Base-by-base conservation (phyloP, 2,797 vertebrate species). In the Tokudaia muenninki region DNA sequence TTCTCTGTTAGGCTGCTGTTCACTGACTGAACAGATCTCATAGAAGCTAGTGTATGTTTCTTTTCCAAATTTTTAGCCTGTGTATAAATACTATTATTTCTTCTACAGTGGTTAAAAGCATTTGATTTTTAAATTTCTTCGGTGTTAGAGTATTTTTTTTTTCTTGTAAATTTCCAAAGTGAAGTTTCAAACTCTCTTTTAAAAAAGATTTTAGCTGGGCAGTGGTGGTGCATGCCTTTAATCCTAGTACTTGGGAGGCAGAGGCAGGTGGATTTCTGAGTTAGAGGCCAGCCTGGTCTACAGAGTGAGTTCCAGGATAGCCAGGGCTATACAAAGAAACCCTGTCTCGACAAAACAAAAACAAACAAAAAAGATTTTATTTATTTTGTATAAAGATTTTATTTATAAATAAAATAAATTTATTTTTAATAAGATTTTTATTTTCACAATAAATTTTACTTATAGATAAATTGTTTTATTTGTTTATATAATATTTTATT, bases 11-110 rank as follows among this genome's bases (percentile, higher is more conserved):
- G 22, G 21, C 84, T 37, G 8, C 47, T 52, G 34, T 34, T 52
- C 63, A 70, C 12, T 70, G 34, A 87, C 47, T 92, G 80, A 29
- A 22, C 9, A 75, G 11, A 41, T 22, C 72, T 91, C 52, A 83
- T 50, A 37, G 72, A 90, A 95, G 70, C 34, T 44, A 24, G 4
- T 17, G 2, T 8, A 52, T 37, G 2, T 37, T 41, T 41, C 12
- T 47, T 61, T 96, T 90, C 61, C 65, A 41, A 79, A 12, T 44
- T n/a, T 63, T 88, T 59, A 72, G 59, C 75, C 79, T 95, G 34
- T 78, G 1, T 65, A 24, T 59, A 29, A 93, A 74, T 78, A 13
- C 3, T 29, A 31, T 47, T 93, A 31, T 87, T 91, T 93, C 26
- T 84, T 52, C 44, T 94, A 77, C 70, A 34, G 26, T 70, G 59